A percentile compares a stretch with the other conserved stretches of the same genome.
phyloP scores from a whole-genome alignment of 2,888 invertebrate species.

The Amblyjoppa proteus region DNA sequence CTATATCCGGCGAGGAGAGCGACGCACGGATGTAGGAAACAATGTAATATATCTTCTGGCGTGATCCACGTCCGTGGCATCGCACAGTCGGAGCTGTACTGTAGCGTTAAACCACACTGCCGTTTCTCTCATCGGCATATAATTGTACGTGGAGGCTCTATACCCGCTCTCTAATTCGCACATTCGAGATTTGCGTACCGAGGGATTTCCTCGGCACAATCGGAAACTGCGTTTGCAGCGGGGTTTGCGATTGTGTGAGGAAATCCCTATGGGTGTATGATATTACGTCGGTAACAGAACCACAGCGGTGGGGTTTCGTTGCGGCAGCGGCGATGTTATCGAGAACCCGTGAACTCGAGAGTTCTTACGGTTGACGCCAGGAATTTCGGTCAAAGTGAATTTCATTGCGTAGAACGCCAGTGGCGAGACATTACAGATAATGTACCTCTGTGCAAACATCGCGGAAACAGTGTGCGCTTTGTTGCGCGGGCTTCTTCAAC shows the following conservation, averaged over 20 bases:
- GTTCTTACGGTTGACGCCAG: neutral
- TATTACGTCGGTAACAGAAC: neutral
- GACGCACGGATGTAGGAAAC: slow-evolving; percentile 73
- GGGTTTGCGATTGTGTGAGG: neutral
- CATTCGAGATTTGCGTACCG: neutral
- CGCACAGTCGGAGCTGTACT: slow-evolving; percentile 74
- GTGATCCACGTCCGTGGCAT: slow-evolving; percentile 78
- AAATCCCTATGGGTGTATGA: neutral
- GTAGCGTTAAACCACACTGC: slow-evolving; percentile 72
- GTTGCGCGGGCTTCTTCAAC: neutral
- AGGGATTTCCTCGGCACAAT: neutral
- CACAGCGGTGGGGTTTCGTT: neutral
- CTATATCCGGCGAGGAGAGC: slow-evolving; percentile 34
- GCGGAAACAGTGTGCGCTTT: neutral
- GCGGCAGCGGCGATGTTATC: neutral
- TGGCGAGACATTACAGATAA: neutral
- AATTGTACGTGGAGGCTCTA: neutral
- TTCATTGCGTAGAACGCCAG: neutral
- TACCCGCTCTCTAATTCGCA: neutral
- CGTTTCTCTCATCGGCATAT: slow-evolving; percentile 43
- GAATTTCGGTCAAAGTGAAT: neutral
- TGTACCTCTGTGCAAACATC: neutral
- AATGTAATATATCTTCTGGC: slow-evolving; percentile 78
- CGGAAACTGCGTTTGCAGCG: neutral
- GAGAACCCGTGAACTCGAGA: neutral